Evolutionary conservation across 2,888 invertebrate genomes (phyloP).

Genomic region (Trichogramma dendrolimi): DNA sequence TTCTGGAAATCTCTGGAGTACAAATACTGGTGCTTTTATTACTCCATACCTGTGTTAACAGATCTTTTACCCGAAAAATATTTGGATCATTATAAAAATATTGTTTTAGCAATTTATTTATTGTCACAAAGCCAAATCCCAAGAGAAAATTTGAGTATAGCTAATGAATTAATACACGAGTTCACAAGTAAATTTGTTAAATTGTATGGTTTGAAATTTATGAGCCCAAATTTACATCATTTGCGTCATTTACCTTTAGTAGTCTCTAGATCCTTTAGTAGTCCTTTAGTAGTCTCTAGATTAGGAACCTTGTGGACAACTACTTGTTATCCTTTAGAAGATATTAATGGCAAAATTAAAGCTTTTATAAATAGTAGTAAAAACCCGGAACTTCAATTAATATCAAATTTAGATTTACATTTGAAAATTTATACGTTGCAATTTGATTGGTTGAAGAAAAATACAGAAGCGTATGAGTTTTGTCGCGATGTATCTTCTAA

Average conservation of each 20-base stretch:
- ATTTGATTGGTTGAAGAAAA: background rate
- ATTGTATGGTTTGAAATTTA: slow-evolving; percentile 10
- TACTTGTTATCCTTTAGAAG: slow-evolving; percentile 20
- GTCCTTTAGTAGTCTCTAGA: slow-evolving; percentile 13
- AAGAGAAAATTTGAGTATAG: background rate
- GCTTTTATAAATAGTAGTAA: slow-evolving; percentile 16
- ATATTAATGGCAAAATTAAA: slow-evolving; percentile 18
- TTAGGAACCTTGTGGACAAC: slow-evolving; percentile 23
- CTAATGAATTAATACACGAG: slow-evolving; percentile 1
- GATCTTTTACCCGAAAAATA: slow-evolving; percentile 10
- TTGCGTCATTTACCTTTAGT: slow-evolving; percentile 18
- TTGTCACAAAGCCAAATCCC: background rate
- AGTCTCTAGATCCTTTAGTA: slow-evolving; percentile 18
- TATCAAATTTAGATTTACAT: slow-evolving; percentile 10
- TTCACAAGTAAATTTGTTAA: slow-evolving; percentile 15
- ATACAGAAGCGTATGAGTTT: slow-evolving; percentile 4
- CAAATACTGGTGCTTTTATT: slow-evolving; percentile 24
- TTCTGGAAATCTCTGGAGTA: slow-evolving; percentile 27
- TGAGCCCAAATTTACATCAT: slow-evolving; percentile 23
- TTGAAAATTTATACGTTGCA: slow-evolving; percentile 5
- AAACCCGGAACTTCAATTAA: slow-evolving; percentile 15
- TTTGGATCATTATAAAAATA: slow-evolving; percentile 18
- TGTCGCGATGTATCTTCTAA: background rate
- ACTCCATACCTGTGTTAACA: slow-evolving; percentile 11
- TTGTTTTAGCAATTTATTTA: background rate